A percentile compares a stretch with the other conserved stretches of the same genome.
These are phyloP conservation scores for Spodoptera frugiperda DNA, from an alignment of 1,140 invertebrate genomes.

Conservation along the genomic window DNA sequence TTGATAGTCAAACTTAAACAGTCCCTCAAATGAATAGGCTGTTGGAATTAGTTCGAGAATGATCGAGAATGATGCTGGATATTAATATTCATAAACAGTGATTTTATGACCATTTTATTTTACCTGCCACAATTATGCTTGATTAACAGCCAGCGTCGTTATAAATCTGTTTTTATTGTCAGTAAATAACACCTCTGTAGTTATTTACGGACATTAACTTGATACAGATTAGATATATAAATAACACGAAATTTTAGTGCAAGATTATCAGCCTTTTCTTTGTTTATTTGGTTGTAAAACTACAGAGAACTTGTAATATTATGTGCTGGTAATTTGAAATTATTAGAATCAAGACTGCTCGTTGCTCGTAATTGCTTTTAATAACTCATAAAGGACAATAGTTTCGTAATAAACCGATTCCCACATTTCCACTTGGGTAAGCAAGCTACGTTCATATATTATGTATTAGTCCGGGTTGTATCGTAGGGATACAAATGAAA, in stretches of 20 bases:
- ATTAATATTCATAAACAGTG: conserved; percentile 33
- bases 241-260: background rate
- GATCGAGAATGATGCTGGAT: background rate
- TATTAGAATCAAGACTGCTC: background rate
- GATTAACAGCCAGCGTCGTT: conserved; percentile 23
- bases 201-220: conserved; percentile 25
- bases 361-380: conserved; percentile 9
- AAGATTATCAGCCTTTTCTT: too few relatives aligned
- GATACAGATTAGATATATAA: conserved; percentile 4
- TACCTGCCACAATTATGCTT: conserved; percentile 20
- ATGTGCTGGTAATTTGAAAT: background rate
- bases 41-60: conserved; percentile 29
- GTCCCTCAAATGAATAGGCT: conserved; percentile 34
- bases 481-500: conserved; percentile 36
- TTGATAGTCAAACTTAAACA: conserved; percentile 25
- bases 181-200: conserved; percentile 18
- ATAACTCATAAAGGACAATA: conserved; percentile 1
- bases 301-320: too few relatives aligned
- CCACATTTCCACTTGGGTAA: conserved; percentile 10
- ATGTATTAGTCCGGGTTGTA: conserved; percentile 6
- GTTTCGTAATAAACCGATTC: conserved; percentile 1
- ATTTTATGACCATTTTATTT: conserved; percentile 29
- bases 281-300: background rate
- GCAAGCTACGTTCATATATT: conserved; percentile 19
- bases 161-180: conserved; percentile 41